These are phyloP conservation scores for Epinotia ramella DNA, from an alignment of 2,888 invertebrate species.

Conservation along the genomic window DNA sequence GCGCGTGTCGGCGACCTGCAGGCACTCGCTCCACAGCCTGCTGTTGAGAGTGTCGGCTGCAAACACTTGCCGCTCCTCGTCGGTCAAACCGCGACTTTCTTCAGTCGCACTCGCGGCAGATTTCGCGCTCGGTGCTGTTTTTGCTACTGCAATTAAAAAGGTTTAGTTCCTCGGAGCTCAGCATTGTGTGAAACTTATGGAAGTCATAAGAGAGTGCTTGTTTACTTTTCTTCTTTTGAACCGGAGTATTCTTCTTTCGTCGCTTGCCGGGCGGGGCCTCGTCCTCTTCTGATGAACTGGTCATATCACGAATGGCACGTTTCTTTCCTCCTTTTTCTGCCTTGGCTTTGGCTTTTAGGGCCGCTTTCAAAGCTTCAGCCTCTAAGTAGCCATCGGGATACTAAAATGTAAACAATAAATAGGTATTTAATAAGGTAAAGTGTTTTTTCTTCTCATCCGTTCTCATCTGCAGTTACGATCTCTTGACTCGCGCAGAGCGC, in stretches of 20 bases:
- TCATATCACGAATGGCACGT: slow-evolving; percentile 60
- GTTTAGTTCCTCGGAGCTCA: not conserved
- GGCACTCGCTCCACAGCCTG: slow-evolving; percentile 89
- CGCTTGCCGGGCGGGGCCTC: slow-evolving; percentile 60
- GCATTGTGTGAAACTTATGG: not conserved
- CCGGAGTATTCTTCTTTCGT: slow-evolving; percentile 50
- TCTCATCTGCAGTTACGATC: not conserved
- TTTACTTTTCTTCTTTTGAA: slow-evolving; percentile 50
- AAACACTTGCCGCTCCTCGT: slow-evolving; percentile 72
- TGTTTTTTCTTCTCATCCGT: not conserved
- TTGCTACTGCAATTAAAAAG: slow-evolving; percentile 27
- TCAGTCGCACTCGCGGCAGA: slow-evolving; percentile 56
- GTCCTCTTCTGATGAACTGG: slow-evolving; percentile 60
- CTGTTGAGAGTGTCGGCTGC: slow-evolving; percentile 85
- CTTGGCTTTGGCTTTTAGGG: slow-evolving; percentile 62
- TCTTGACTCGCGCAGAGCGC: not conserved
- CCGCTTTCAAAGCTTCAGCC: slow-evolving; percentile 84
- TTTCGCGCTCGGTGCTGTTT: slow-evolving; percentile 52
- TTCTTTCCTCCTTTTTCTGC: slow-evolving; percentile 57
- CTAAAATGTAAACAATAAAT: slow-evolving; percentile 61
- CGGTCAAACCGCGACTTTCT: slow-evolving; percentile 54
- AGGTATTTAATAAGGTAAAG: not conserved
- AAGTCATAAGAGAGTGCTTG: not conserved
- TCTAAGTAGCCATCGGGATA: slow-evolving; percentile 91
- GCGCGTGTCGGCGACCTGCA: slow-evolving; percentile 67